phyloP scores from a whole-genome alignment of 1,140 invertebrate genomes.

The Philaenus spumarius region DNA sequence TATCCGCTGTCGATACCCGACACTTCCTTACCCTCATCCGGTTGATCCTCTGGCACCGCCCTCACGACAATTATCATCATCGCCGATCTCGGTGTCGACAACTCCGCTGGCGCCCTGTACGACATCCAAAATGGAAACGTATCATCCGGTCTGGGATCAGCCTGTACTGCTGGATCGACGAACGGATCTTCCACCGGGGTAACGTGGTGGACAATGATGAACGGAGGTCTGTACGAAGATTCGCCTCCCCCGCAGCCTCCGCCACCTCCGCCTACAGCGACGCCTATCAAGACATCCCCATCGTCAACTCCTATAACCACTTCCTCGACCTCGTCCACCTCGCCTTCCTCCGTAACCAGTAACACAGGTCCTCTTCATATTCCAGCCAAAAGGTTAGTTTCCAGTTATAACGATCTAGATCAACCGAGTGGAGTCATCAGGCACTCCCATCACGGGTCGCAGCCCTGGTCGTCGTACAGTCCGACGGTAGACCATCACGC shows the following conservation, averaged over 20 bases:
- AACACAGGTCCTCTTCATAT: slow-evolving; percentile 69
- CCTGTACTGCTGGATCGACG: slow-evolving; percentile 53
- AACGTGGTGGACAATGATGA: slow-evolving; percentile 77
- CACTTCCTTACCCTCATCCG: slow-evolving; percentile 3
- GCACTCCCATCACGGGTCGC: slow-evolving; percentile 56
- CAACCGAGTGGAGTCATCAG: slow-evolving; percentile 55
- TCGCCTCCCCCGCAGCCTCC: slow-evolving; percentile 53
- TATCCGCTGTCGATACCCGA: too few relatives aligned
- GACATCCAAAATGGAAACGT: slow-evolving; percentile 58
- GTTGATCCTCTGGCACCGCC: slow-evolving; percentile 16
- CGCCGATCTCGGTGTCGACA: slow-evolving; percentile 61
- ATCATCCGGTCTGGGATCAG: slow-evolving; percentile 60
- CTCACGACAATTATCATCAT: slow-evolving; percentile 55
- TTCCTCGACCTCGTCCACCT: slow-evolving; percentile 58
- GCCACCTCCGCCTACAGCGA: slow-evolving; percentile 38
- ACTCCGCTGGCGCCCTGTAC: slow-evolving; percentile 63
- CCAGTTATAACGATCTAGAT: slow-evolving; percentile 47
- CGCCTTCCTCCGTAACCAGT: slow-evolving; percentile 56
- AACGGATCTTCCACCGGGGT: slow-evolving; percentile 63
- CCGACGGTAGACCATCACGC: slow-evolving; percentile 52
- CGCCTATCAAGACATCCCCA: slow-evolving; percentile 40
- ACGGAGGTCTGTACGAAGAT: slow-evolving; percentile 66
- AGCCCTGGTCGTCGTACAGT: slow-evolving; percentile 60
- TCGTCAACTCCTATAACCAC: slow-evolving; percentile 40
- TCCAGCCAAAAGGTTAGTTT: slow-evolving; percentile 65